A percentile compares a stretch with the other conserved stretches of the same genome.
These are phyloP conservation scores for Cirrhinus mrigala DNA, from an alignment of 2,797 vertebrate species.

Conservation along the genomic window DNA sequence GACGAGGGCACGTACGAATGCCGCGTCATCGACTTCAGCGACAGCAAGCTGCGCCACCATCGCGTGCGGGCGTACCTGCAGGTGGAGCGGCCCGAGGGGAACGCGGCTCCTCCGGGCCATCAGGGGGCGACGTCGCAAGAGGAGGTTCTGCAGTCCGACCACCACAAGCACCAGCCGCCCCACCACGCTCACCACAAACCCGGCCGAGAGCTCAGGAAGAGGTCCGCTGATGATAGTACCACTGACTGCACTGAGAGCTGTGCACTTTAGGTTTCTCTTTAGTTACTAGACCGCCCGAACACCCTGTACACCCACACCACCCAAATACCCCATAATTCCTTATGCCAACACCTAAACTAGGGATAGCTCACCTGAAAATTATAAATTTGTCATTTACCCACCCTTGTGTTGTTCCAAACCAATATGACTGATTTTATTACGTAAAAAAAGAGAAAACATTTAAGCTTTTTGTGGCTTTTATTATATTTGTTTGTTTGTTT, in stretches of 20 bases:
- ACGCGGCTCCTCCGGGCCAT: constrained; percentile 12
- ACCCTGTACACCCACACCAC: constrained; percentile 46
- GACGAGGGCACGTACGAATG: constrained; percentile 96
- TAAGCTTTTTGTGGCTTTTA: too few relatives aligned
- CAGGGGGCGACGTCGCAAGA: constrained; percentile 58
- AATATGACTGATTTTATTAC: constrained; percentile 63
- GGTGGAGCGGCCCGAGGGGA: constrained; percentile 69
- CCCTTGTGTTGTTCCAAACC: neutral
- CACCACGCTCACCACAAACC: constrained; percentile 72
- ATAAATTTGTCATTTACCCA: constrained; percentile 45
- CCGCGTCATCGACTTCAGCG: constrained; percentile 93
- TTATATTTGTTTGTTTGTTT: too few relatives aligned
- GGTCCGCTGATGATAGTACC: constrained; percentile 79
- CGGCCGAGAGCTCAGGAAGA: constrained; percentile 89
- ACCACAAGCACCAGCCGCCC: constrained; percentile 53
- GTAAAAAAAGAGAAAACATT: neutral
- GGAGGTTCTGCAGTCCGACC: constrained; percentile 68
- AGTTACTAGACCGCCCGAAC: neutral
- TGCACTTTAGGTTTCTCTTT: constrained; percentile 76
- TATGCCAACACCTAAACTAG: constrained; percentile 55
- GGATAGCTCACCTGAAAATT: neutral
- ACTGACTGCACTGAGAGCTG: constrained; percentile 85
- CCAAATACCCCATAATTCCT: constrained; percentile 59
- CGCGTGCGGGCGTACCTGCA: constrained; percentile 91
- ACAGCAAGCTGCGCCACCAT: constrained; percentile 86